These are phyloP conservation scores for Anniella stebbinsi DNA, from an alignment of 2,797 vertebrate species.

Conservation along the genomic window DNA sequence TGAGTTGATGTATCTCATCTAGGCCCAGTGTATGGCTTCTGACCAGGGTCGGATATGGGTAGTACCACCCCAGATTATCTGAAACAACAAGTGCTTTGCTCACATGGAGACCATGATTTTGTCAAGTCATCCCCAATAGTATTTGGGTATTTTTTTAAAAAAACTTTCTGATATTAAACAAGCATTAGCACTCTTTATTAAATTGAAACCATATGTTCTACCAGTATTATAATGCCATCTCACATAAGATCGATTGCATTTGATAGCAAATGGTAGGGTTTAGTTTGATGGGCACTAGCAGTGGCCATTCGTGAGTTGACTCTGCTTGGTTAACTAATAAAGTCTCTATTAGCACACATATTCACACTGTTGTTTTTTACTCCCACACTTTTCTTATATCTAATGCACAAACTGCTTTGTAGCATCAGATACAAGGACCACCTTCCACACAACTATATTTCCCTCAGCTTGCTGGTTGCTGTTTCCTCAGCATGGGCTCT, in stretches of 20 bases:
- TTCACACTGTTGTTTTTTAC: no score
- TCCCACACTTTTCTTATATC: conserved; percentile 7
- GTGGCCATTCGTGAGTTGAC: conserved; percentile 2
- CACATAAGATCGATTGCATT: conserved; percentile 71
- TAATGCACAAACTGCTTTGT: conserved; percentile 26
- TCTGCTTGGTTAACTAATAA: conserved; percentile 6
- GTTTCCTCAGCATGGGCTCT: conserved; percentile 66
- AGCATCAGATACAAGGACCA: conserved; percentile 15
- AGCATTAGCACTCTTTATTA: conserved; percentile 2
- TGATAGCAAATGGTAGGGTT: conserved; percentile 59
- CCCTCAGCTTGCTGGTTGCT: conserved; percentile 55
- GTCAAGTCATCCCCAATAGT: not conserved
- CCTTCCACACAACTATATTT: conserved; percentile 24
- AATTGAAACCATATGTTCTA: not conserved
- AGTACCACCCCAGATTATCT: not conserved
- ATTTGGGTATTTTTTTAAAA: conserved; percentile 15
- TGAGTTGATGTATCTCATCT: not conserved
- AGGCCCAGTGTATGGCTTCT: not conserved
- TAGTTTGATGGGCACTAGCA: conserved; percentile 29
- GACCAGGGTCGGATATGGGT: not conserved
- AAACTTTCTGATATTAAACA: not conserved
- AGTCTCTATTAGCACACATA: not conserved
- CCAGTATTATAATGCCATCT: conserved; percentile 32
- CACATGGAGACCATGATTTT: not conserved
- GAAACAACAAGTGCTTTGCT: not conserved